Base-by-base conservation (phyloP, 2,113 vertebrate genomes). In the Oplegnathus fasciatus region DNA sequence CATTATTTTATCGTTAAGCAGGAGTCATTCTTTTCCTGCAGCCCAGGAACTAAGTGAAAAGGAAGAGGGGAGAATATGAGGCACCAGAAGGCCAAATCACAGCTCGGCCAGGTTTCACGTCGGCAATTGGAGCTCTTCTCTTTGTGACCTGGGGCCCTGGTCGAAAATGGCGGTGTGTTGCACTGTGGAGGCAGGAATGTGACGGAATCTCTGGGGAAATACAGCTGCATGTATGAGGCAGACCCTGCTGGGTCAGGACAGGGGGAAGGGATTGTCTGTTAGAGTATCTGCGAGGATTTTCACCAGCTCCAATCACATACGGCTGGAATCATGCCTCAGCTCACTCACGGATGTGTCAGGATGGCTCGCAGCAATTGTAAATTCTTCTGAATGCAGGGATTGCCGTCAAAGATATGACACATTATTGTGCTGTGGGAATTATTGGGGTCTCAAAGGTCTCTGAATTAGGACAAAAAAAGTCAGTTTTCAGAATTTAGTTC, bases 1-100 rank as follows among this genome's bases (percentile, higher is more conserved):
- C 91, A 93, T 95, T 95, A 93, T 95, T 95, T 94, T 90, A 94
- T 93, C 54, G 84, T 94, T 94, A 94, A 95, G 86, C 88, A 93
- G 88, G 84, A 92, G 83, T 90, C 90, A 87, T 92, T 94, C 74
- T 92, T 93, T 91, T 84, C 64, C 77, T 66, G 61, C 57, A 71
- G 75, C 32, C 70, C 37, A 17, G 58, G 72, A 82, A 62, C 57
- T 42, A 44, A 72, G 4, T 76, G 34, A 80, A 73, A 83, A 75
- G 37, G 66, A 75, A 62, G 37, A 75, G 17, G 17, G 46, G 69
- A 84, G 68, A 82, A 91, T 91, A 90, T 84, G 55, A 89, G 91
- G 80, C 60, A 60, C 14, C 3, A 54, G 76, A 86, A 88, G 48
- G 74, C 70, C 87, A 90, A 90, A 86, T 87, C 77, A 50, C 67